Evolutionary conservation across 1,140 invertebrate genomes (phyloP).

Genomic region (Brachionus calyciflorus): DNA sequence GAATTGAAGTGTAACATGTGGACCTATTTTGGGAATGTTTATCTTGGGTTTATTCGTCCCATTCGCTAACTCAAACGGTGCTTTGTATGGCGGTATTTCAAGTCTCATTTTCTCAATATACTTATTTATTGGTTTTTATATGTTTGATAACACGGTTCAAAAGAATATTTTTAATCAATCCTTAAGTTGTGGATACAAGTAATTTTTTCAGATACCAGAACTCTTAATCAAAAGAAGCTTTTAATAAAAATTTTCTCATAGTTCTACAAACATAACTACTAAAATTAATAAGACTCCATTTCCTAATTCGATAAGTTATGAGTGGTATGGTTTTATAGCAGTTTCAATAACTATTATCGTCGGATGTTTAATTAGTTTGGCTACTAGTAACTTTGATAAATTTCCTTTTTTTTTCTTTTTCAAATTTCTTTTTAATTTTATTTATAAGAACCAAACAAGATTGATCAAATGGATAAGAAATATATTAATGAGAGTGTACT

Average conservation of each 20-base stretch:
- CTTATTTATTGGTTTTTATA: background rate
- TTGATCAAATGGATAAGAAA: too few relatives aligned
- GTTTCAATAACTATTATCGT: background rate
- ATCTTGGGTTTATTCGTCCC: background rate
- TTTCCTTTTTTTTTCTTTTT: too few relatives aligned
- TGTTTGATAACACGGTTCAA: background rate
- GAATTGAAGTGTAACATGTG: background rate
- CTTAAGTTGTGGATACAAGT: background rate
- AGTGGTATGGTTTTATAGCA: constrained; percentile 1
- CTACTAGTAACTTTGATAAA: background rate
- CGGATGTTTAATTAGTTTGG: background rate
- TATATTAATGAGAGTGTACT: too few relatives aligned
- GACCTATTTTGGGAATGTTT: background rate
- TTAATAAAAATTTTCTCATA: too few relatives aligned
- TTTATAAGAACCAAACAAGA: too few relatives aligned
- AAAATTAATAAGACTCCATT: background rate
- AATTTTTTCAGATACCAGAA: too few relatives aligned
- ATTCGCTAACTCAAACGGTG: background rate
- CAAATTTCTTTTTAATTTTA: too few relatives aligned
- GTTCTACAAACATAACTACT: too few relatives aligned
- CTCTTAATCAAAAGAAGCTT: too few relatives aligned
- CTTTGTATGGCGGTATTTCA: background rate
- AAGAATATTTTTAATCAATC: background rate
- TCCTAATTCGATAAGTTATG: background rate
- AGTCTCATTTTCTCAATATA: background rate